Conservation (phyloP, 2,113 vertebrate species). For the Acinonyx jubatus region DNA sequence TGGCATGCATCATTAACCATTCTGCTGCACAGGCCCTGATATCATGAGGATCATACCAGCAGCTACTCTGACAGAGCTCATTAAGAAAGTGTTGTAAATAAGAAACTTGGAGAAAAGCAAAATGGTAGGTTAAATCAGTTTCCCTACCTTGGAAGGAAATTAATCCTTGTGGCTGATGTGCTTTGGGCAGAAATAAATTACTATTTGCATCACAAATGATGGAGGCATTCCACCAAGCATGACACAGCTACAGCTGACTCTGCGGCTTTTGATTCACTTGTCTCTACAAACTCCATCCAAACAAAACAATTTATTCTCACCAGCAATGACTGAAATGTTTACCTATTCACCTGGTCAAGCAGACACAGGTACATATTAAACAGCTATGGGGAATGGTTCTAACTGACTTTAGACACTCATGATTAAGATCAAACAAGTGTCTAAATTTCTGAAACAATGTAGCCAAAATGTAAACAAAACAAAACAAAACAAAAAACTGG, state of each 20-base stretch:
- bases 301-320: conserved; percentile 52
- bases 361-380: conserved; percentile 39
- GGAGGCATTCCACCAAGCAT: conserved; percentile 6
- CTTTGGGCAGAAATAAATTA: conserved; percentile 59
- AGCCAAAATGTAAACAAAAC: conserved; percentile 34
- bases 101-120: conserved; percentile 61
- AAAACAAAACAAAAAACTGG: background rate
- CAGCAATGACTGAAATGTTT: conserved; percentile 57
- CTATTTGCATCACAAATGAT: conserved; percentile 68
- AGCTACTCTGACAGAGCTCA: conserved; percentile 70
- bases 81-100: conserved; percentile 71
- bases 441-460: conserved; percentile 62
- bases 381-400: conserved; percentile 45
- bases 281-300: background rate
- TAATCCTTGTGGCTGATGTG: conserved; percentile 48
- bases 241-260: conserved; percentile 13
- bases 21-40: conserved; percentile 60
- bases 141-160: conserved; percentile 39
- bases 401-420: conserved; percentile 41
- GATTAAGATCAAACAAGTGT: conserved; percentile 55
- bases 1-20: conserved; percentile 77
- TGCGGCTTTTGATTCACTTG: conserved; percentile 43
- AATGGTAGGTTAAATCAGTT: conserved; percentile 56
- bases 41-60: conserved; percentile 66
- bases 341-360: conserved; percentile 30